Percentiles rank a stretch among this genome's conserved stretches.
Conservation (phyloP, 2,797 vertebrate species). For the Varecia variegata region DNA sequence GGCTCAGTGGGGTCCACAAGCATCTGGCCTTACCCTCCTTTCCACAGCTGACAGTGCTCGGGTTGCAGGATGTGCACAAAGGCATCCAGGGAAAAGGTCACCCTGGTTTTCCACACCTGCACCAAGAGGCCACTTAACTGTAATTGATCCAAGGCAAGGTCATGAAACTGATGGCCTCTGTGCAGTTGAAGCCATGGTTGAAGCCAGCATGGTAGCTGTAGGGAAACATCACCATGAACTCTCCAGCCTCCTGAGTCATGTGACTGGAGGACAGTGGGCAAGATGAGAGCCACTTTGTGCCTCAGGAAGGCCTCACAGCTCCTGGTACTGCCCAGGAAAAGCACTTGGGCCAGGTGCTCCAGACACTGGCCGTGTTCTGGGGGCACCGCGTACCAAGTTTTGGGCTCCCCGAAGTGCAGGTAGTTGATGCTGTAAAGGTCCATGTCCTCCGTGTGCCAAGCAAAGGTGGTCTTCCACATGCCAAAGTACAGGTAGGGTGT, state of each 20-base stretch:
- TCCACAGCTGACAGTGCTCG: slow-evolving; percentile 44
- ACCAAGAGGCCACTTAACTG: slow-evolving; percentile 48
- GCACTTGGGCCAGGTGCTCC: slow-evolving; percentile 75
- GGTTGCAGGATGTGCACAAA: too few relatives aligned
- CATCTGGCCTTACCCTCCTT: neutral
- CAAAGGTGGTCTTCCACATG: slow-evolving; percentile 99
- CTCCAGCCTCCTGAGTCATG: slow-evolving; percentile 51
- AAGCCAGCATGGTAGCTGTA: slow-evolving; percentile 67
- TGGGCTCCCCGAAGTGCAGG: slow-evolving; percentile 94
- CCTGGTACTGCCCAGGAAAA: slow-evolving; percentile 26
- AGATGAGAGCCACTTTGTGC: slow-evolving; percentile 69
- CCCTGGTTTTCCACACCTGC: slow-evolving; percentile 60
- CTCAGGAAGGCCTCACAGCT: slow-evolving; percentile 62
- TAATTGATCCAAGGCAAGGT: slow-evolving; percentile 58
- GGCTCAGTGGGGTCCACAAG: neutral
- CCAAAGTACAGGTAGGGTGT: slow-evolving; percentile 98
- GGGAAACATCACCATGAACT: slow-evolving; percentile 64
- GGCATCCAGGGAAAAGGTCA: slow-evolving; percentile 59
- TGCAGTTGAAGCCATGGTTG: slow-evolving; percentile 70
- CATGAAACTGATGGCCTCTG: slow-evolving; percentile 62
- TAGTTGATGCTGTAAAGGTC: slow-evolving; percentile 99
- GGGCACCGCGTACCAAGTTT: slow-evolving; percentile 90
- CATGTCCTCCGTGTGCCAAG: slow-evolving; percentile 99
- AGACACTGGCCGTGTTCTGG: slow-evolving; percentile 48
- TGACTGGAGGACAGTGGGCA: slow-evolving; percentile 24